Percentiles rank a stretch among this genome's conserved stretches.
Conservation (phyloP, 2,888 invertebrate genomes). For the Loripinus fragilis region DNA sequence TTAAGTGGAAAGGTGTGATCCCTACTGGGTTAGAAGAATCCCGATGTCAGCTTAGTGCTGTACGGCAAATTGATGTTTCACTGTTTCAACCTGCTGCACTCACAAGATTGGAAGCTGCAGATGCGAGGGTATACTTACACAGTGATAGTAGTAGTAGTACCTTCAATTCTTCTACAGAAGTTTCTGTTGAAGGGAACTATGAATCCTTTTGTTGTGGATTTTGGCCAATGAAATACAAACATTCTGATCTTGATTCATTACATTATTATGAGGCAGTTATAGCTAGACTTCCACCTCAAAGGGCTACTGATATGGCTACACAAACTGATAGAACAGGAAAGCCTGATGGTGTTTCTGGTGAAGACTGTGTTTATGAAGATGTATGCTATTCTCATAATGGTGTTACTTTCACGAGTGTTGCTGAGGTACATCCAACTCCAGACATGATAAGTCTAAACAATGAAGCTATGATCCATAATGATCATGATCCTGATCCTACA, state of each 20-base stretch:
- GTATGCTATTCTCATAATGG: neutral
- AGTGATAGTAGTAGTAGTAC: neutral
- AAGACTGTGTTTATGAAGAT: neutral
- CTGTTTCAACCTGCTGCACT: neutral
- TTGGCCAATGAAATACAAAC: neutral
- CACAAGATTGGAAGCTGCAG: neutral
- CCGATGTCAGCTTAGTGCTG: neutral
- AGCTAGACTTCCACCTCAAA: too few relatives aligned
- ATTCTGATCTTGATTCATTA: constrained; percentile 7
- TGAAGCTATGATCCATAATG: neutral
- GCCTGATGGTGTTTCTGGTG: neutral
- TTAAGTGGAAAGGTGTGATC: neutral
- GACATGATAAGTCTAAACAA: neutral
- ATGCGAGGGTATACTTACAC: neutral
- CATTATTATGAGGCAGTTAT: constrained; percentile 3
- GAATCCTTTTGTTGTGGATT: constrained; percentile 5
- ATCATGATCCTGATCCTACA: neutral
- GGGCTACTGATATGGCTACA: neutral
- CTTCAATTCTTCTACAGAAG: neutral
- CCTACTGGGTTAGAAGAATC: neutral
- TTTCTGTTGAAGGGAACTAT: neutral
- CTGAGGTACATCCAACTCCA: neutral
- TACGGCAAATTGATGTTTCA: neutral
- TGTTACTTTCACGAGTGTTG: neutral
- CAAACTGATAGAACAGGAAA: neutral